phyloP scores from a whole-genome alignment of 2,888 invertebrate genomes.

The Alviniconcha strummeri region DNA sequence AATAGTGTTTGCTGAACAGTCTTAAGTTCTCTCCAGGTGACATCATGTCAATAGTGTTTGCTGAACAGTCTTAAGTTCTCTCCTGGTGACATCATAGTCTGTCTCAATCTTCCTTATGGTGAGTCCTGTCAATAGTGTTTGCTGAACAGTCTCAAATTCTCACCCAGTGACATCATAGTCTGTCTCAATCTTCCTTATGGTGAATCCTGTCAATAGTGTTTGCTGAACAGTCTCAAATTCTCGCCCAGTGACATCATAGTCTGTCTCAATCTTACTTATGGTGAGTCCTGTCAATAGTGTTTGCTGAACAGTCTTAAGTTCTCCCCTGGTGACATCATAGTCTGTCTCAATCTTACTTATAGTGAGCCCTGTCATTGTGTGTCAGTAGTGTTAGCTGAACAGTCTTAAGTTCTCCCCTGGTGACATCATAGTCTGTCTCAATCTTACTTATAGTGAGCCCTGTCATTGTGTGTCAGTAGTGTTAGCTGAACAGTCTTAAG shows the following conservation, averaged over 20 bases:
- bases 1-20: slow-evolving; percentile 51
- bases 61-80: slow-evolving; percentile 55
- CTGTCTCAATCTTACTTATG: slow-evolving; percentile 62
- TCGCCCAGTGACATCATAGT: slow-evolving; percentile 55
- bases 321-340: slow-evolving; percentile 54
- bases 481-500: slow-evolving; percentile 57
- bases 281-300: slow-evolving; percentile 44
- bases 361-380: slow-evolving; percentile 52
- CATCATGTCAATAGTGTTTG: slow-evolving; percentile 33
- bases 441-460: slow-evolving; percentile 62
- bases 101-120: slow-evolving; percentile 68
- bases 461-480: too few species aligned
- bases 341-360: slow-evolving; percentile 63
- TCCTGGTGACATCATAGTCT: slow-evolving; percentile 56
- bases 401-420: slow-evolving; percentile 53
- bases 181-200: slow-evolving; percentile 64
- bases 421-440: slow-evolving; percentile 59
- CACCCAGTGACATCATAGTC: slow-evolving; percentile 56
- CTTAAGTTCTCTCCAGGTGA: slow-evolving; percentile 55
- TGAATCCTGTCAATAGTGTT: slow-evolving; percentile 42
- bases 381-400: slow-evolving; percentile 62
- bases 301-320: slow-evolving; percentile 59
- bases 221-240: slow-evolving; percentile 55
- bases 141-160: slow-evolving; percentile 54
- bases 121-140: slow-evolving; percentile 44